These are phyloP conservation scores for Erithacus rubecula DNA, from an alignment of 2,797 vertebrate genomes.

Conservation along the genomic window DNA sequence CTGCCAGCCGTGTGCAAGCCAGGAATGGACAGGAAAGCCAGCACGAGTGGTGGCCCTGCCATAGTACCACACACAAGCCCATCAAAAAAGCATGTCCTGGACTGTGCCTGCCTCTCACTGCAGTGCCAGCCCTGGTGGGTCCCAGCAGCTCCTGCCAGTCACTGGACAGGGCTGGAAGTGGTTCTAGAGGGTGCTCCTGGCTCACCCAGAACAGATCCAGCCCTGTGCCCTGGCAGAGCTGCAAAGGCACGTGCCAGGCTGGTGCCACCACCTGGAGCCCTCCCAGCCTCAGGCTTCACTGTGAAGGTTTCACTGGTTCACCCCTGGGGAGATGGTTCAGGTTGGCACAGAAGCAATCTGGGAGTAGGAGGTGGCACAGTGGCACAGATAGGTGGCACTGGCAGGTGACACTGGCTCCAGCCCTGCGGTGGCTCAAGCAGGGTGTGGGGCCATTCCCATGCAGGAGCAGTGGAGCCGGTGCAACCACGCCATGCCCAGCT, in stretches of 20 bases:
- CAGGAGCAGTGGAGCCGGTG: background rate
- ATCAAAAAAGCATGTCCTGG: rapidly evolving
- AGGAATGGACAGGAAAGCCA: background rate
- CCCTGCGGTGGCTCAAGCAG: background rate
- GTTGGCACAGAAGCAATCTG: background rate
- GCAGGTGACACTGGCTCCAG: background rate
- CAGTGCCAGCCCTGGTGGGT: background rate
- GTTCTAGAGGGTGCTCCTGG: background rate
- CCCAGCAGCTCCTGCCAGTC: background rate
- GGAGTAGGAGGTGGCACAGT: background rate
- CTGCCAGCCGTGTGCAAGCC: background rate
- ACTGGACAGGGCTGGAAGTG: rapidly evolving
- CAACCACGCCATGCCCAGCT: background rate
- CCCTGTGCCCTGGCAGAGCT: background rate
- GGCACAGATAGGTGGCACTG: background rate
- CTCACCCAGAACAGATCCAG: rapidly evolving
- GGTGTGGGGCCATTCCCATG: background rate
- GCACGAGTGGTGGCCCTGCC: background rate
- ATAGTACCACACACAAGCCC: background rate
- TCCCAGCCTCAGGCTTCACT: background rate
- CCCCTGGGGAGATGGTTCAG: background rate
- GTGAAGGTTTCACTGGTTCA: background rate
- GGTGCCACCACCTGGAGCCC: background rate
- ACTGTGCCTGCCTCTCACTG: background rate
- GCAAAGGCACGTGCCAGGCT: background rate